Conservation (phyloP, 2,888 invertebrate genomes). For the Drosophila helvetica region DNA sequence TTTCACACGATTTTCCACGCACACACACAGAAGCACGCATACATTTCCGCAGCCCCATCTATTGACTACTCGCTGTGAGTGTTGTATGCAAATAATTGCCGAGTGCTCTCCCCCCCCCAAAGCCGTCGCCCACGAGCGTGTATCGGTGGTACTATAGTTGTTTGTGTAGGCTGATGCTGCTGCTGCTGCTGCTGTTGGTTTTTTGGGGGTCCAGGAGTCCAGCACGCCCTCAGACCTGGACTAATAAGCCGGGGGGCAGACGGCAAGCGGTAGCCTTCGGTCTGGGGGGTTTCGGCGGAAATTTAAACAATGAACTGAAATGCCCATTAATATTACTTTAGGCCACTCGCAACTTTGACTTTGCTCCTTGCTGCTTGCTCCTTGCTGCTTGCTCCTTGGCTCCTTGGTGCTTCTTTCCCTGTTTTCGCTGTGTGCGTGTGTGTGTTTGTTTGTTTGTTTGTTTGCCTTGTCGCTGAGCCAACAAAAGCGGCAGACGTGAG, state of each 20-base stretch:
- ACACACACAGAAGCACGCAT: background rate
- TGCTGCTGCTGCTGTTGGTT: background rate
- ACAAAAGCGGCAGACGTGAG: conserved; percentile 21
- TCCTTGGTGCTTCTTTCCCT: conserved; percentile 17
- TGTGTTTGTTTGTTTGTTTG: conserved; percentile 45
- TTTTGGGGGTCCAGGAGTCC: conserved; percentile 4
- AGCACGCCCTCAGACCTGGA: conserved; percentile 21
- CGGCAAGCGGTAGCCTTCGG: background rate
- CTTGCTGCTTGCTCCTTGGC: conserved; percentile 9
- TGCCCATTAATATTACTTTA: conserved; percentile 73
- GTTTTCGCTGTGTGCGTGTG: conserved; percentile 19
- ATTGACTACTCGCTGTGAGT: conserved; percentile 10
- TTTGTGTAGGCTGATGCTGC: conserved; percentile 14
- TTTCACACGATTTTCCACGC: conserved; percentile 56
- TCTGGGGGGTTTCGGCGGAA: conserved; percentile 37
- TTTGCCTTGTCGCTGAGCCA: conserved; percentile 47
- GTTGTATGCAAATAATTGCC: conserved; percentile 73
- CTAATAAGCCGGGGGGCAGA: conserved; percentile 23
- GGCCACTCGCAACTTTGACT: conserved; percentile 69
- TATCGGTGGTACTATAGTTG: background rate
- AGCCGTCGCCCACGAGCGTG: background rate
- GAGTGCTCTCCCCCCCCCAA: conserved; percentile 53
- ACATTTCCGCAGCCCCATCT: background rate
- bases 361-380: conserved; percentile 29
- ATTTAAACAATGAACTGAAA: conserved; percentile 77